A percentile compares a stretch with the other conserved stretches of the same genome.
These are phyloP conservation scores for Oenanthe oenanthe DNA, from an alignment of 2,113 vertebrate species.

Conservation along the genomic window DNA sequence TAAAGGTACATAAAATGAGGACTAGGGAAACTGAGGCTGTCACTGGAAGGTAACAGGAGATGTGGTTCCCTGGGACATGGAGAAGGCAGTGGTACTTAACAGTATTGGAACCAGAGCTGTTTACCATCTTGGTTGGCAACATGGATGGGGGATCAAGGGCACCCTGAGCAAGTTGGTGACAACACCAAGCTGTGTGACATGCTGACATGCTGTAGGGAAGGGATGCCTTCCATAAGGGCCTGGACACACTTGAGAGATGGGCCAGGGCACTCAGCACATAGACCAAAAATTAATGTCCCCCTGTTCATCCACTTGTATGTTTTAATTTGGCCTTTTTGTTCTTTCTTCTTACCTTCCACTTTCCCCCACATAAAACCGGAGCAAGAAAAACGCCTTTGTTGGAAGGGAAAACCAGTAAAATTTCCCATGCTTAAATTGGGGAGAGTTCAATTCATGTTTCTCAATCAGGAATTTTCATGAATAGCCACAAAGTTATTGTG, in stretches of 20 bases:
- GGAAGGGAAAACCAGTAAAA: neutral
- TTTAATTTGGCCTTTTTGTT: neutral
- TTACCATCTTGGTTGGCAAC: neutral
- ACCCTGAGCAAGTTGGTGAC: neutral
- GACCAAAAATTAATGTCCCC: neutral
- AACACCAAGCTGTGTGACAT: neutral
- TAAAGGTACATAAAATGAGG: neutral
- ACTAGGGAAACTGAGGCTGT: neutral
- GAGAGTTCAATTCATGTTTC: neutral
- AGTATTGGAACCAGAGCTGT: neutral
- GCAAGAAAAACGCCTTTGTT: neutral
- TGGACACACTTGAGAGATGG: neutral
- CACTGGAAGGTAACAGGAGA: fast-evolving
- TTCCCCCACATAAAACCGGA: neutral
- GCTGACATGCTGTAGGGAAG: neutral
- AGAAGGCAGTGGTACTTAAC: neutral
- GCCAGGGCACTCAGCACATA: neutral
- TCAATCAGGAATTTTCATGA: neutral
- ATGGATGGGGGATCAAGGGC: fast-evolving
- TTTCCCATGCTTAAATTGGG: neutral
- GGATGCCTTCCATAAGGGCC: neutral
- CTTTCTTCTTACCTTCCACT: neutral
- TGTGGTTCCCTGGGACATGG: fast-evolving
- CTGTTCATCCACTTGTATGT: neutral
- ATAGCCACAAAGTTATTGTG: neutral